Evolutionary conservation across 1,140 invertebrate genomes (phyloP), one percentile per base, ranked within the genome.

Genomic region (Panonychus citri): DNA sequence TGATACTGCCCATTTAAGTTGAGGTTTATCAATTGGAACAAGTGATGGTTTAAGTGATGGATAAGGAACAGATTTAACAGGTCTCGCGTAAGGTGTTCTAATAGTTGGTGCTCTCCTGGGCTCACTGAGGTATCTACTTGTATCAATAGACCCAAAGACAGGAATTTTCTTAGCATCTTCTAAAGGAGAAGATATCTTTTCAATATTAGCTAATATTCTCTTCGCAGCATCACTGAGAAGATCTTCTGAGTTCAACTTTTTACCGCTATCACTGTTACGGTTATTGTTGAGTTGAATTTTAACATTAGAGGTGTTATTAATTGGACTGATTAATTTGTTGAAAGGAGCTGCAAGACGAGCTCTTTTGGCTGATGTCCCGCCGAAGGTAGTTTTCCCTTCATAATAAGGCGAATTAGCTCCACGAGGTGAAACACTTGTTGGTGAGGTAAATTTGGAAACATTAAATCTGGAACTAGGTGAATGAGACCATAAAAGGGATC

Each of bases 381-480:
- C 84, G 69, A 81, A 88, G 46, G 75, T 78, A 3, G 81, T 85
- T 60, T 74, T 76, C n/a, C 82, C 83, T 60, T 73, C 73, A 66
- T 88, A 88, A 67, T 86, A 88, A 34, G 83, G 79, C 13, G 83
- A 80, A 15, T 39, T 53, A 5, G 12, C 19, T 17, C 25, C 34
- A 37, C 34, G 25, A 10, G 52, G 19, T 7, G 27, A 28, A 27
- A 25, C 26, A 28, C 17, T 28, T 21, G 24, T 51, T 12, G 26
- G 26, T 27, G 49, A 51, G 17, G 17, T 4, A n/a, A 27, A 27
- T n/a, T 27, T 51, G 17, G 26, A 51, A 21, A 27, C 24, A 51
- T 27, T 51, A 30, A 27, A 51, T 5, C 17, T 5, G 27, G 25
- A 17, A 15, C 27, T 51, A 51, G 17, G 13, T 4, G 4, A 8